A percentile compares a stretch with the other conserved stretches of the same genome.
Conservation (phyloP, 2,888 invertebrate genomes). For the Antheraea assamensis region DNA sequence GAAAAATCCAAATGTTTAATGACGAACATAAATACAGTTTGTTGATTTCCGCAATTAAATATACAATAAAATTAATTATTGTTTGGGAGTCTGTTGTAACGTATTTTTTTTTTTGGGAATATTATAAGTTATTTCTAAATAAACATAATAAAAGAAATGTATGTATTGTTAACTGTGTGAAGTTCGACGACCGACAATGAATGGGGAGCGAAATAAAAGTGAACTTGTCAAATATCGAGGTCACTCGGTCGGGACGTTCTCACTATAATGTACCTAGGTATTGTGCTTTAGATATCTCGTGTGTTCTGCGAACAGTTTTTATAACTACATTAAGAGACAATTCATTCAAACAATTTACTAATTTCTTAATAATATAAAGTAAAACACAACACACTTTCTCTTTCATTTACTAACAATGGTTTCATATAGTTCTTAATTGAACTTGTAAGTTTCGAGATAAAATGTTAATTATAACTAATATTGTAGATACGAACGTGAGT, state of each 20-base stretch:
- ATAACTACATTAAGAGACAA: slow-evolving; percentile 8
- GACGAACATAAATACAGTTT: not conserved
- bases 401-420: slow-evolving; percentile 2
- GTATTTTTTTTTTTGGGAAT: not conserved
- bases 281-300: slow-evolving; percentile 10
- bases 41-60: not conserved
- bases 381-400: slow-evolving; percentile 4
- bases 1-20: not conserved
- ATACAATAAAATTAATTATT: not conserved
- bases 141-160: not conserved
- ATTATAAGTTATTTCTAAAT: not conserved
- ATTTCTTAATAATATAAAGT: not conserved
- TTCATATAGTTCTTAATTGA: not conserved
- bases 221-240: slow-evolving; percentile 37
- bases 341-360: slow-evolving; percentile 5
- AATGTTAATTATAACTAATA: not conserved
- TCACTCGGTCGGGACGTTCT: slow-evolving; percentile 44
- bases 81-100: not conserved
- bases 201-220: slow-evolving; percentile 37
- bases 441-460: not conserved
- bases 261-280: slow-evolving; percentile 25
- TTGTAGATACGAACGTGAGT: not conserved
- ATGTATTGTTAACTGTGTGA: slow-evolving; percentile 23
- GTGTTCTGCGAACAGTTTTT: slow-evolving; percentile 12
- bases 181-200: slow-evolving; percentile 32